These are phyloP conservation scores for Phaethon lepturus DNA, from an alignment of 2,113 vertebrate species.

Conservation along the genomic window DNA sequence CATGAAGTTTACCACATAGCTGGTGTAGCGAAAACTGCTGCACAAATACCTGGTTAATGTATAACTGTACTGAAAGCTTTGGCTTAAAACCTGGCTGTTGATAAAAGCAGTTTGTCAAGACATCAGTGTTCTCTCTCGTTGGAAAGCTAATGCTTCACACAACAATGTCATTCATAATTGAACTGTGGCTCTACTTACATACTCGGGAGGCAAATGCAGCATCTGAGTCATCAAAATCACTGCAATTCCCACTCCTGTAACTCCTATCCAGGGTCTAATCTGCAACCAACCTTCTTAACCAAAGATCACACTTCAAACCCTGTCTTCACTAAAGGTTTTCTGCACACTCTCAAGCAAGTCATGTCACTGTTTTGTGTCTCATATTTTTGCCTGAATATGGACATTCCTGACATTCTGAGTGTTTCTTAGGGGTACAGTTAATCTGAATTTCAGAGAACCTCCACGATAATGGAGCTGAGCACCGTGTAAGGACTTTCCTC, in stretches of 20 bases:
- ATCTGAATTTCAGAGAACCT: not conserved
- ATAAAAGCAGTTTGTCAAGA: slow-evolving; percentile 14
- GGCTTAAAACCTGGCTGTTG: slow-evolving; percentile 7
- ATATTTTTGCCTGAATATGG: not conserved
- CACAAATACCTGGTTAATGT: not conserved
- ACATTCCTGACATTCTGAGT: not conserved
- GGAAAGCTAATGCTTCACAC: slow-evolving; percentile 11
- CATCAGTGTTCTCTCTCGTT: not conserved
- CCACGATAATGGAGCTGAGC: not conserved
- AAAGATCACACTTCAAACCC: not conserved
- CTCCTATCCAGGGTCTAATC: not conserved
- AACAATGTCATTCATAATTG: not conserved
- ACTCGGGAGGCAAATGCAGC: not conserved
- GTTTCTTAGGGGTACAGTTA: not conserved
- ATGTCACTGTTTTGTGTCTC: not conserved
- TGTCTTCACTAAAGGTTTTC: not conserved
- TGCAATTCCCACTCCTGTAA: not conserved
- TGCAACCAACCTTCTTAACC: not conserved
- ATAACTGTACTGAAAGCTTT: not conserved
- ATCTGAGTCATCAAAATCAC: not conserved
- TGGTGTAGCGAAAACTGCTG: not conserved
- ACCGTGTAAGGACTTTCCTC: not conserved
- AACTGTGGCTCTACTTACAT: not conserved
- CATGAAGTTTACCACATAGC: not conserved
- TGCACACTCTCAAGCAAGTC: not conserved